phyloP scores from a whole-genome alignment of 2,888 invertebrate genomes.

The Euzophera pinguis region DNA sequence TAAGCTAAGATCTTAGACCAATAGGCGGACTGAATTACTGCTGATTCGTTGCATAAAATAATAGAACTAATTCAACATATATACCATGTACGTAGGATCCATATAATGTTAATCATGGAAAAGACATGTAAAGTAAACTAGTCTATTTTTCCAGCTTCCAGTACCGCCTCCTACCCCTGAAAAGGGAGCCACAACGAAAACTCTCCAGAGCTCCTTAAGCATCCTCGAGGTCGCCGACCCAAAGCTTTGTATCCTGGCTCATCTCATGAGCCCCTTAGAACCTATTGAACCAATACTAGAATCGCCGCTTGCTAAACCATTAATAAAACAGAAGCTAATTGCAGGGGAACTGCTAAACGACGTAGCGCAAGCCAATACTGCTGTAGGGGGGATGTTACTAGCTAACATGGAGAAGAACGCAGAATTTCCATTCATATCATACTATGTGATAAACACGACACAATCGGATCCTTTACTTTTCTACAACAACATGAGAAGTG shows the following conservation, averaged over 20 bases:
- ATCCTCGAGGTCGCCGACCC: constrained; percentile 93
- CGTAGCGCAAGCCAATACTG: constrained; percentile 85
- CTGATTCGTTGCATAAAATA: no score
- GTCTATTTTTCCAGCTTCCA: constrained; percentile 68
- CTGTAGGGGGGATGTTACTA: constrained; percentile 90
- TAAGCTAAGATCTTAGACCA: no score
- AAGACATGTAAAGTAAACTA: not conserved
- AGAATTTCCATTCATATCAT: constrained; percentile 94
- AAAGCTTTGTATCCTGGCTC: constrained; percentile 91
- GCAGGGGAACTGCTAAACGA: constrained; percentile 89
- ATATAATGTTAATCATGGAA: no score
- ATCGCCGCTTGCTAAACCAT: constrained; percentile 89
- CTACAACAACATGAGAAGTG: constrained; percentile 90
- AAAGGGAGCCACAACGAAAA: constrained; percentile 79
- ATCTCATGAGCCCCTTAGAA: constrained; percentile 93
- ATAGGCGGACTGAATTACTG: no score
- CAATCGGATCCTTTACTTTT: constrained; percentile 92
- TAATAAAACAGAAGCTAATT: constrained; percentile 87
- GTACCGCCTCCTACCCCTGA: constrained; percentile 83
- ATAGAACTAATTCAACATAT: no score
- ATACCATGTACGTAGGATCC: no score
- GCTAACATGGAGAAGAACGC: constrained; percentile 94
- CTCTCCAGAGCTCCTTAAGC: constrained; percentile 83
- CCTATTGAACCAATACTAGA: constrained; percentile 92
- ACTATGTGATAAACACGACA: constrained; percentile 93